Conservation (phyloP, 2,888 invertebrate species). For the Temnothorax ravouxi region DNA sequence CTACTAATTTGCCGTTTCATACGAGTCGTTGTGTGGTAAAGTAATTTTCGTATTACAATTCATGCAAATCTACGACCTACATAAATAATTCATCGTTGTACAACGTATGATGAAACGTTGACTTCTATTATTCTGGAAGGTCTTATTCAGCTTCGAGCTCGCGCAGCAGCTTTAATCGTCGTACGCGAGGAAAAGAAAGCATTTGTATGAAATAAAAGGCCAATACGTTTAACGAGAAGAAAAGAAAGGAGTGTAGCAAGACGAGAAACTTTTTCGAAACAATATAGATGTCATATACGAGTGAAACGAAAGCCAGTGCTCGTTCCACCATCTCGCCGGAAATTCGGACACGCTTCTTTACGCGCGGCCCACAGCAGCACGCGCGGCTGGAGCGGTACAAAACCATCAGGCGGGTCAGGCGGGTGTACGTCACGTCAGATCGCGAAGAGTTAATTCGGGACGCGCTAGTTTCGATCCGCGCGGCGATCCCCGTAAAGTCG, state of each 20-base stretch:
- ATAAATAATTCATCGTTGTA: slow-evolving; percentile 1
- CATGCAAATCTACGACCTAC: slow-evolving; percentile 25
- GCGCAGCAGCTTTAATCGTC: not conserved
- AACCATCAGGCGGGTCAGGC: slow-evolving; percentile 4
- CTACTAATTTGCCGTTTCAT: not conserved
- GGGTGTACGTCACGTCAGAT: not conserved
- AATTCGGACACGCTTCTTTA: slow-evolving; percentile 40
- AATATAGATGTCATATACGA: not conserved
- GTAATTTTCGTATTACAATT: not conserved
- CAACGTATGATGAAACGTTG: not conserved
- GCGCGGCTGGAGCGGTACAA: slow-evolving; percentile 30
- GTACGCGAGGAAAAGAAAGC: not conserved
- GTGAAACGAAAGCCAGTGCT: not conserved
- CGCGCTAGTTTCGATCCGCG: slow-evolving; percentile 24
- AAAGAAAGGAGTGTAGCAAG: not conserved
- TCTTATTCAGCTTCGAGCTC: not conserved
- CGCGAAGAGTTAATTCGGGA: slow-evolving; percentile 47
- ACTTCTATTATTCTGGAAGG: not conserved
- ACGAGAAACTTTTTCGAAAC: not conserved
- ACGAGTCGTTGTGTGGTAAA: not conserved
- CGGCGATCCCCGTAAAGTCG: not conserved
- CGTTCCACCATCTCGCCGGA: not conserved
- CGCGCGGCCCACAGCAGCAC: not conserved
- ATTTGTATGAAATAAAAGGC: not conserved
- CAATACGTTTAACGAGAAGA: not conserved